Evolutionary conservation across 2,113 vertebrate genomes (phyloP).

Genomic region (Pseudopodoces humilis): DNA sequence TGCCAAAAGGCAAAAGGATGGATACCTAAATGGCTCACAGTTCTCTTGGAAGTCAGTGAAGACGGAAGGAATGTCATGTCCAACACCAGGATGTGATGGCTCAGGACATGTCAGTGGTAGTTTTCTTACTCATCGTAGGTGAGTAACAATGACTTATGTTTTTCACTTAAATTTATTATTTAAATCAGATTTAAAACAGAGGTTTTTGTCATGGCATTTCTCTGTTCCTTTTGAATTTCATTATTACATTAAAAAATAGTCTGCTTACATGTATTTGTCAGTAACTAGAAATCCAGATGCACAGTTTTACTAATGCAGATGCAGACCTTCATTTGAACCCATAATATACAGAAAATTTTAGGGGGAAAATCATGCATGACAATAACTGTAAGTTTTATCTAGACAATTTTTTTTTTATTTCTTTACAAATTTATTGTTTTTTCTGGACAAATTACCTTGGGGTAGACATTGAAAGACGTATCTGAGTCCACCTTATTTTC

Average conservation of each 20-base stretch:
- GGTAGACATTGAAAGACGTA: neutral
- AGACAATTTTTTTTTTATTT: neutral
- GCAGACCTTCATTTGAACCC: neutral
- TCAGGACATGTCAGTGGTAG: conserved; percentile 98
- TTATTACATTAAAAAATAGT: neutral
- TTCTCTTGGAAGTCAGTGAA: conserved; percentile 99
- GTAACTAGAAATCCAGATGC: neutral
- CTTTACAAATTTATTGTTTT: neutral
- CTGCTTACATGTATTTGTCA: neutral
- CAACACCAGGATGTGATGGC: conserved; percentile 95
- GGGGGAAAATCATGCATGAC: neutral
- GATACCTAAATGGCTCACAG: conserved; percentile 95
- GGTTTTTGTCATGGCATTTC: neutral
- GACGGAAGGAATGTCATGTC: conserved; percentile 98
- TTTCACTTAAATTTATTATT: neutral
- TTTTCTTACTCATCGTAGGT: conserved; percentile 99
- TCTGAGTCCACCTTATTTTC: neutral
- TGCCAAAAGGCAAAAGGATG: conserved; percentile 97
- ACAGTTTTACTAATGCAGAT: neutral
- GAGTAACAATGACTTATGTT: conserved; percentile 35
- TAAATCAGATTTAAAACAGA: neutral
- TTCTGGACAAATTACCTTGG: neutral
- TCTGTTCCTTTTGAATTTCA: neutral
- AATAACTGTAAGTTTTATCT: neutral
- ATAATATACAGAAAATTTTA: neutral